A percentile compares a stretch with the other conserved stretches of the same genome.
Evolutionary conservation across 64 coral and sea anemone species (phyloP).

Genomic region (Hydrozoanthus tunicans): DNA sequence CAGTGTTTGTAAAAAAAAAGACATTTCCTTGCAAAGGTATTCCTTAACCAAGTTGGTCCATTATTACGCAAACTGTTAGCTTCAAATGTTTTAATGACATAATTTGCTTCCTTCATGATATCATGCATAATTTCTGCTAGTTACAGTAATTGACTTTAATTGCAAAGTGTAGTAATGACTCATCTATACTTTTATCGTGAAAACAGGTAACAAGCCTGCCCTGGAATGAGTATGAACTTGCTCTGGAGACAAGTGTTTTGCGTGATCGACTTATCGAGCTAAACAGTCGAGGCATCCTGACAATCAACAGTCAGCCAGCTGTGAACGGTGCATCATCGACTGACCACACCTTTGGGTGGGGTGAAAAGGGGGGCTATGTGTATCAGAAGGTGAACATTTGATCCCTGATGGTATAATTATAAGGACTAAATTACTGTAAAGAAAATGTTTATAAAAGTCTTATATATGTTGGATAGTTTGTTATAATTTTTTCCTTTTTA

Average conservation of each 20-base stretch:
- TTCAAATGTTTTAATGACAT: too few relatives aligned
- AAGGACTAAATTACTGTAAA: not conserved
- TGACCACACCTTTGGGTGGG: constrained; percentile 85
- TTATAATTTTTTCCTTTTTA: too few relatives aligned
- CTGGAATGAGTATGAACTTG: constrained; percentile 96
- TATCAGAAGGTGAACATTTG: constrained; percentile 84
- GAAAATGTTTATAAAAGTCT: not conserved
- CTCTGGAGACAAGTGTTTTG: constrained; percentile 70
- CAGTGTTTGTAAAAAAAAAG: too few relatives aligned
- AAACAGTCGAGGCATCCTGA: constrained; percentile 85
- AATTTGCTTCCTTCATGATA: too few relatives aligned
- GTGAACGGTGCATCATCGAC: constrained; percentile 82
- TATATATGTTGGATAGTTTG: too few relatives aligned
- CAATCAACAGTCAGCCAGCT: constrained; percentile 97
- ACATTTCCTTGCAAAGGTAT: too few relatives aligned
- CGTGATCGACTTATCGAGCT: constrained; percentile 63
- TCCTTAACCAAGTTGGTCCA: too few relatives aligned
- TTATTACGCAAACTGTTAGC: too few relatives aligned
- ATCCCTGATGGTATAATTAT: not conserved
- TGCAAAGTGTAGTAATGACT: too few relatives aligned
- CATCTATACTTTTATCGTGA: not conserved
- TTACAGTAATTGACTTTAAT: too few relatives aligned
- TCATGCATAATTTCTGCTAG: too few relatives aligned
- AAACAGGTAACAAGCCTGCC: constrained; percentile 88
- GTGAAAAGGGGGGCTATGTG: constrained; percentile 89